Conservation (phyloP, 2,888 invertebrate genomes). For the Cataglyphis albicans region DNA sequence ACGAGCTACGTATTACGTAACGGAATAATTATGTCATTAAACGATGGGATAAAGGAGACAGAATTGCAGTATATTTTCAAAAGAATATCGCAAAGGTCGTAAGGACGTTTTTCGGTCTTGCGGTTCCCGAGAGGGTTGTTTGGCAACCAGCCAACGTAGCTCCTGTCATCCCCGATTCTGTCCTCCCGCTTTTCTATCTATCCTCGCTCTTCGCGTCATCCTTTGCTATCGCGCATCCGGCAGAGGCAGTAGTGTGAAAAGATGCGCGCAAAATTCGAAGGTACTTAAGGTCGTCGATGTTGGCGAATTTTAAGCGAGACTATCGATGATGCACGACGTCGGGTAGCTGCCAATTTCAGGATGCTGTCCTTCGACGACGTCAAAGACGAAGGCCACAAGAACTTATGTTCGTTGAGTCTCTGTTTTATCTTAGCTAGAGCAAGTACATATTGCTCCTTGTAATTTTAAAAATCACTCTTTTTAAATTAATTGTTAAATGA, state of each 20-base stretch:
- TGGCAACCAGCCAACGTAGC: conserved; percentile 70
- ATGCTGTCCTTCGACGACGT: conserved; percentile 60
- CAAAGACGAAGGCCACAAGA: conserved; percentile 9
- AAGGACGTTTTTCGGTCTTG: conserved; percentile 67
- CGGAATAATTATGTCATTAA: conserved; percentile 31
- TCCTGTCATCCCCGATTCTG: conserved; percentile 59
- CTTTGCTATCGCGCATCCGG: conserved; percentile 33
- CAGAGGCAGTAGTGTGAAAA: conserved; percentile 45
- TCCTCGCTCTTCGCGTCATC: conserved; percentile 31
- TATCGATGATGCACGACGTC: conserved; percentile 73
- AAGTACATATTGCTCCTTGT: not conserved
- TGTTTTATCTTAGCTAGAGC: not conserved
- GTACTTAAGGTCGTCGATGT: conserved; percentile 81
- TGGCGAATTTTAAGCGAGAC: conserved; percentile 82
- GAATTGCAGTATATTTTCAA: conserved; percentile 54
- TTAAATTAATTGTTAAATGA: not conserved
- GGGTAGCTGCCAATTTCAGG: conserved; percentile 56
- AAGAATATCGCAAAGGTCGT: conserved; percentile 64
- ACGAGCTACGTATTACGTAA: not conserved
- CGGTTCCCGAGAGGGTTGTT: conserved; percentile 66
- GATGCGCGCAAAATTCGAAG: conserved; percentile 73
- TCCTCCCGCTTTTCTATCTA: conserved; percentile 47
- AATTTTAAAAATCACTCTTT: not conserved
- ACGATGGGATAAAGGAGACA: conserved; percentile 21
- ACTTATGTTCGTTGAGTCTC: conserved; percentile 34